A percentile compares a stretch with the other conserved stretches of the same genome.
These are phyloP conservation scores for Tapirus terrestris DNA, from an alignment of 2,113 vertebrate genomes.

Conservation along the genomic window DNA sequence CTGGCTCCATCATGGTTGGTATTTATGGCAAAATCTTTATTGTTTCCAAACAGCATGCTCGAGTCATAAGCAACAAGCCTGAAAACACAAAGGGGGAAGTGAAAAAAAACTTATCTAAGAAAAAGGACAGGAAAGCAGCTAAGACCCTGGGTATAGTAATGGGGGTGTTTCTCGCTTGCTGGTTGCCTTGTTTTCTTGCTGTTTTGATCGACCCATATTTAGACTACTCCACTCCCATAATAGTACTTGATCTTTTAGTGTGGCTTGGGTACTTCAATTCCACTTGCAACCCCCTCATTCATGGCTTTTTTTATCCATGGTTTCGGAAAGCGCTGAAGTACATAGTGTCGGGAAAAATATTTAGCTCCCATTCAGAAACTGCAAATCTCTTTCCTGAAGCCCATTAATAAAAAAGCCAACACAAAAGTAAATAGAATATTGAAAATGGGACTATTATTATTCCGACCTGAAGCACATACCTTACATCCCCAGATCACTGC, in stretches of 20 bases:
- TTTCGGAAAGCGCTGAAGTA: constrained; percentile 77
- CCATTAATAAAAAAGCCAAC: constrained; percentile 6
- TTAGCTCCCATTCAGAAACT: constrained; percentile 70
- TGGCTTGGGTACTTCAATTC: constrained; percentile 83
- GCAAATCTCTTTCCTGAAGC: constrained; percentile 69
- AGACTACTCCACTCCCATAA: constrained; percentile 75
- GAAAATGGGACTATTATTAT: not conserved
- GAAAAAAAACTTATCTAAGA: constrained; percentile 70
- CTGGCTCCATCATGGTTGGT: constrained; percentile 80
- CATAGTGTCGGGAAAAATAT: constrained; percentile 80
- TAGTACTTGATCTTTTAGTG: constrained; percentile 74
- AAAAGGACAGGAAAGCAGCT: constrained; percentile 80
- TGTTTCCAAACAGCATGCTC: constrained; percentile 74
- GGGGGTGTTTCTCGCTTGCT: constrained; percentile 79
- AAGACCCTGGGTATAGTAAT: constrained; percentile 79
- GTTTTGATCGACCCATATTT: constrained; percentile 80
- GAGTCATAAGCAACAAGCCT: constrained; percentile 56
- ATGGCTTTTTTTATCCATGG: constrained; percentile 81
- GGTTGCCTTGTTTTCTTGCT: constrained; percentile 80
- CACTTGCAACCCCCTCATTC: constrained; percentile 81
- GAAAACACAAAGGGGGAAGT: constrained; percentile 38
- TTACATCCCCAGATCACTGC: not conserved
- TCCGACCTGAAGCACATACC: not conserved
- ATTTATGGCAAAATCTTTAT: constrained; percentile 82
- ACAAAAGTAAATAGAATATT: not conserved